Percentiles rank a stretch among this genome's conserved stretches.
Conservation (phyloP, 1,140 invertebrate species). For the Meloidogyne floridensis region DNA sequence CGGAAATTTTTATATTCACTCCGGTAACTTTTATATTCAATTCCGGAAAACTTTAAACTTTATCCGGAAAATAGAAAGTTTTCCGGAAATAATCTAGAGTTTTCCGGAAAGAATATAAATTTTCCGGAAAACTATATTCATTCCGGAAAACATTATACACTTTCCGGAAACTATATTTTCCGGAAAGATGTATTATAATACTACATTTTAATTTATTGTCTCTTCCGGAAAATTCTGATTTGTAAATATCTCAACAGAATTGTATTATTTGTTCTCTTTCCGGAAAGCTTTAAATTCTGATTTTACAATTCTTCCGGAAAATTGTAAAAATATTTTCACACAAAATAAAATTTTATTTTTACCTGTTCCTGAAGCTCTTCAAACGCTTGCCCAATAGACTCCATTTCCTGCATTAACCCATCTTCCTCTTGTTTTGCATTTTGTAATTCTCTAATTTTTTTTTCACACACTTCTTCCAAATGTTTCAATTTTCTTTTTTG, state of each 20-base stretch:
- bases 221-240: too few species aligned
- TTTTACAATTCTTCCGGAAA: background rate
- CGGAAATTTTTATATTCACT: too few species aligned
- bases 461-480: constrained; percentile 51
- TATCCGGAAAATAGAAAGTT: too few species aligned
- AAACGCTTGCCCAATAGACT: constrained; percentile 86
- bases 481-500: constrained; percentile 39
- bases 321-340: constrained; percentile 69
- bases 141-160: too few species aligned
- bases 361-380: constrained; percentile 99
- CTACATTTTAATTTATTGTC: too few species aligned
- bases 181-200: background rate
- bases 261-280: background rate
- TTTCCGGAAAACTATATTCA: too few species aligned
- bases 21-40: too few species aligned
- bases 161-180: too few species aligned
- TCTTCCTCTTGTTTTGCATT: constrained; percentile 80
- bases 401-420: constrained; percentile 95
- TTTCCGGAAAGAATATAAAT: too few species aligned
- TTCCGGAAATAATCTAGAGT: too few species aligned
- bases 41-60: too few species aligned
- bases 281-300: too few species aligned
- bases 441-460: constrained; percentile 46
- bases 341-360: constrained; percentile 71
- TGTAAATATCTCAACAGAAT: background rate